Conservation (phyloP, 2,888 invertebrate genomes). For the Zootermopsis nevadensis region DNA sequence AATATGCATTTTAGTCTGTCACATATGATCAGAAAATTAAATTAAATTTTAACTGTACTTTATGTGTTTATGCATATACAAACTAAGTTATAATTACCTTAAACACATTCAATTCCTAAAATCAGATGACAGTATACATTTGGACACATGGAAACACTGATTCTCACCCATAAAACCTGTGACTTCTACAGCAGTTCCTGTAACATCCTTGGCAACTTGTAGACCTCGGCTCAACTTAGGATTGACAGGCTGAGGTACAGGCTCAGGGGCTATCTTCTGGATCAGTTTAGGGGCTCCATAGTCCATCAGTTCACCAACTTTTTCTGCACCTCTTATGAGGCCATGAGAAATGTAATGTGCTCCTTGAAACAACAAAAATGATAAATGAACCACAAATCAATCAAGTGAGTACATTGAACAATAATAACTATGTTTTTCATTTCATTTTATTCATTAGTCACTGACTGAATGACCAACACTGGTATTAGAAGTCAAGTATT, state of each 20-base stretch:
- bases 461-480: too few species aligned
- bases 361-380: constrained; percentile 46
- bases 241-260: constrained; percentile 65
- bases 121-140: background rate
- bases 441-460: too few species aligned
- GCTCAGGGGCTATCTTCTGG: constrained; percentile 65
- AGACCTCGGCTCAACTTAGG: constrained; percentile 70
- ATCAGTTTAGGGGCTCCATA: constrained; percentile 72
- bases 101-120: background rate
- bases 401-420: background rate
- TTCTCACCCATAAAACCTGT: constrained; percentile 73
- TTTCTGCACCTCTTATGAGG: constrained; percentile 74
- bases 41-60: too few species aligned
- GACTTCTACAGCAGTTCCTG: constrained; percentile 74
- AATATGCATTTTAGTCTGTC: too few species aligned
- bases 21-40: too few species aligned
- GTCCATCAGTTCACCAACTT: constrained; percentile 71
- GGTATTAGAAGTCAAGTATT: too few species aligned
- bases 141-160: background rate
- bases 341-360: constrained; percentile 77
- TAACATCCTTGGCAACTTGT: constrained; percentile 74
- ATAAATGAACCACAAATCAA: background rate
- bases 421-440: too few species aligned
- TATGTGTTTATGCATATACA: background rate
- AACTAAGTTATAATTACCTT: background rate